Evolutionary conservation across 2,888 invertebrate genomes (phyloP).

Genomic region (Drosophila helvetica): DNA sequence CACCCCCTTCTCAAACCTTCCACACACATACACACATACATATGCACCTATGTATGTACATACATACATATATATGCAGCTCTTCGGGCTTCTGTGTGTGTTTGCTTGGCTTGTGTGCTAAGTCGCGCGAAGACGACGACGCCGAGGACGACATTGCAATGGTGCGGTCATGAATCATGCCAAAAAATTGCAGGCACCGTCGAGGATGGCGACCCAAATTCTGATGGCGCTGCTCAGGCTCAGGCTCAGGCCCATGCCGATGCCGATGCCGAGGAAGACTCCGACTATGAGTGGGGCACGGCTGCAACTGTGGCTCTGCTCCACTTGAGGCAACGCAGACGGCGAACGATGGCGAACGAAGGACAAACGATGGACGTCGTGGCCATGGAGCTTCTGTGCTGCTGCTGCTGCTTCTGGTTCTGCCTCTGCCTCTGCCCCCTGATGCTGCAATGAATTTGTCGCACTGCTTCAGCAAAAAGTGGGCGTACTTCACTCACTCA

Average conservation of each 20-base stretch:
- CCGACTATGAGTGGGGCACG: slow-evolving; percentile 10
- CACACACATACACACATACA: too few relatives aligned
- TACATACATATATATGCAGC: background rate
- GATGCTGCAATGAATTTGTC: slow-evolving; percentile 64
- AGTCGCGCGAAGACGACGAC: slow-evolving; percentile 59
- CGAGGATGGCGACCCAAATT: slow-evolving; percentile 69
- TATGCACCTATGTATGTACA: background rate
- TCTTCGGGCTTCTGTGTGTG: background rate
- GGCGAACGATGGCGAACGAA: slow-evolving; percentile 16
- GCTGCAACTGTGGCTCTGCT: slow-evolving; percentile 14
- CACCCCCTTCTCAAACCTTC: too few relatives aligned
- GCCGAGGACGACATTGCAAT: slow-evolving; percentile 40
- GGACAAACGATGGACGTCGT: slow-evolving; percentile 39
- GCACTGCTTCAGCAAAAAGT: slow-evolving; percentile 57
- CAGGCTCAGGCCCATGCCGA: background rate
- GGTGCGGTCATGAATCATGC: slow-evolving; percentile 73
- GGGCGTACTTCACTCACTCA: slow-evolving; percentile 36
- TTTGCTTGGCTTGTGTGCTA: slow-evolving; percentile 56
- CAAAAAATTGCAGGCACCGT: slow-evolving; percentile 67
- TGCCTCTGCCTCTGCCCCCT: slow-evolving; percentile 14
- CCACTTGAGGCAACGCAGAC: slow-evolving; percentile 54
- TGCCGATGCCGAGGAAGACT: background rate
- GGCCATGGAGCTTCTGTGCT: slow-evolving; percentile 48
- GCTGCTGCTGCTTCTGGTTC: slow-evolving; percentile 29
- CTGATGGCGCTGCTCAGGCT: slow-evolving; percentile 22